Base-by-base conservation (phyloP, 2,113 vertebrate genomes). In the Ptychochromis oligacanthus region DNA sequence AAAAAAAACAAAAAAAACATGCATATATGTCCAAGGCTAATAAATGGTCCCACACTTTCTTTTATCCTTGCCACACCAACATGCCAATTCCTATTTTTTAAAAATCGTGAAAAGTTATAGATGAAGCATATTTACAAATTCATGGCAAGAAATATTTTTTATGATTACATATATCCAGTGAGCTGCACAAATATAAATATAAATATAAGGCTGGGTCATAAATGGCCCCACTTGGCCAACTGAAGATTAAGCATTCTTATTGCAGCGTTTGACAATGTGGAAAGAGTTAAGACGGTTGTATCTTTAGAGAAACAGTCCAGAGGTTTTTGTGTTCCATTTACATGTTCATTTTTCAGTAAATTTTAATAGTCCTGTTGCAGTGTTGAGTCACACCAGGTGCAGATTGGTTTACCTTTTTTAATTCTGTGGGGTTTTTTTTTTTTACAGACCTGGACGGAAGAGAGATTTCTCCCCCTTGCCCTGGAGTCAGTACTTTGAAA, bases 401-500 rank as follows among this genome's bases (percentile, higher is more conserved):
- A 22, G 11, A 24, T 18, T 40, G 6, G 14, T 77, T 76, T 56
- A 34, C 46, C 43, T 40, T 34, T 58, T 4, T 4, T 24, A 11
- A 24, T 43, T 15, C n/a, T n/a, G n/a, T n/a, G n/a, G n/a, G n/a
- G 28, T 58, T 61, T 28, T 72, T 38, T 12, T 24, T 77, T 7
- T 85, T 57, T 88, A 40, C 94, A 99, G 98, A 91, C 98, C 97
- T 90, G 98, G 98, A 88, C 96, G 98, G 77, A 99, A 97, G 87
- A 95, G 96, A 74, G 98, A 99, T 88, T 99, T 98, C 93, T 95
- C 97, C 0, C 97, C 98, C 0, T 94, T 99, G 81, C 89, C 96
- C 15, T 99, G 98, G 98, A 99, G 95, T 94, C 97, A 99, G 64
- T 99, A 99, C 92, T 99, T 99, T 91, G 97, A 99, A 89, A 97